Conservation (phyloP, 2,888 invertebrate species). For the Heliothis peltigera region DNA sequence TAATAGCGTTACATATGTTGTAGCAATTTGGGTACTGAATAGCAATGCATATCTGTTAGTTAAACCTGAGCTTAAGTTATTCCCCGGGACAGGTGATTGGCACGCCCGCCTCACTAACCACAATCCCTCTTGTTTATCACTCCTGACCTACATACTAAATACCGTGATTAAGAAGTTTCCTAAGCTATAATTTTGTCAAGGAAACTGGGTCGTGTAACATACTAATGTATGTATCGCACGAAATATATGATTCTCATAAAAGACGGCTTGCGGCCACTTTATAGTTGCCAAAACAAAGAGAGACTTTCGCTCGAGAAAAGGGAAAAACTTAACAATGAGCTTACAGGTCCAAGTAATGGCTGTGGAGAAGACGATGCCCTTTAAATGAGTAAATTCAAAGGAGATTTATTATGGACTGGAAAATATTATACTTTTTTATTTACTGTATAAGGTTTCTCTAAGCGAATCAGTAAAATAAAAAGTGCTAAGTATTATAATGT, state of each 20-base stretch:
- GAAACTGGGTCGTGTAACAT: slow-evolving; percentile 24
- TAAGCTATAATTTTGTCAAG: slow-evolving; percentile 50
- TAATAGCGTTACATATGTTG: slow-evolving; percentile 35
- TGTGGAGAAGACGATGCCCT: slow-evolving; percentile 20
- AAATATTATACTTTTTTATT: slow-evolving; percentile 11
- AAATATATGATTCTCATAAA: slow-evolving; percentile 46
- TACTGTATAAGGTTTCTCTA: neutral
- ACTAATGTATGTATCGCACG: slow-evolving; percentile 30
- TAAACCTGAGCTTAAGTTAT: slow-evolving; percentile 57
- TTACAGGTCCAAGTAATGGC: slow-evolving; percentile 43
- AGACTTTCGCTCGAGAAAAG: slow-evolving; percentile 32
- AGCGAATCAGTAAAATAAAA: too few species aligned
- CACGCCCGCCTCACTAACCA: slow-evolving; percentile 34
- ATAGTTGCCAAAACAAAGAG: slow-evolving; percentile 59
- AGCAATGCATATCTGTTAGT: slow-evolving; percentile 46
- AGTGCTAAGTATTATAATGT: neutral
- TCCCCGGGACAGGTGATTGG: slow-evolving; percentile 51
- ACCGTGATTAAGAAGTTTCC: slow-evolving; percentile 47
- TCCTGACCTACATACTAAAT: slow-evolving; percentile 50
- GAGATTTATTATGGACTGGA: slow-evolving; percentile 3
- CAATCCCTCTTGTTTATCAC: slow-evolving; percentile 55
- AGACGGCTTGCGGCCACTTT: slow-evolving; percentile 47
- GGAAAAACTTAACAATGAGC: slow-evolving; percentile 51
- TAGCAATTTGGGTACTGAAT: slow-evolving; percentile 25
- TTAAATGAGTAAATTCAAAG: slow-evolving; percentile 34